Percentiles rank a stretch among this genome's conserved stretches.
phyloP scores from a whole-genome alignment of 30 jellyfish, hydroid and myxozoan species.

The Nemopilema nomurai region DNA sequence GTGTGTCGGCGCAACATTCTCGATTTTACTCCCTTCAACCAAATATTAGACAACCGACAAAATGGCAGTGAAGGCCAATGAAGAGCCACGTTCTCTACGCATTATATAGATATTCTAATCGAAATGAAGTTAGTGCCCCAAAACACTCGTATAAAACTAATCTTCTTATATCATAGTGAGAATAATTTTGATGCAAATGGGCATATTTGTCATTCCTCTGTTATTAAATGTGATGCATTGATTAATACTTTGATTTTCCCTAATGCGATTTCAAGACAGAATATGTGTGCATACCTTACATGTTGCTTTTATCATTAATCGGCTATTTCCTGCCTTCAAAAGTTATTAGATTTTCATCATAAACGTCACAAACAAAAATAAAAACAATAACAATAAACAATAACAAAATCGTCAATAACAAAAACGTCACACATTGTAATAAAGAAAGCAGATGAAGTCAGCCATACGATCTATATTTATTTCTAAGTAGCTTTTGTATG shows the following conservation, averaged over 20 bases:
- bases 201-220: neutral
- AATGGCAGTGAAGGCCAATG: too few relatives aligned
- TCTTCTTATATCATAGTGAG: neutral
- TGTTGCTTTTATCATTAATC: neutral
- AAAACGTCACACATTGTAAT: too few relatives aligned
- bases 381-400: neutral
- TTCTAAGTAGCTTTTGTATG: too few relatives aligned
- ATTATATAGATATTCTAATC: too few relatives aligned
- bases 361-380: neutral
- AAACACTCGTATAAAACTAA: neutral
- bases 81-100: too few relatives aligned
- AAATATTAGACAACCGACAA: too few relatives aligned
- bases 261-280: neutral
- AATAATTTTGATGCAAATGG: neutral
- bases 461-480: too few relatives aligned
- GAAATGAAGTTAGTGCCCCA: too few relatives aligned
- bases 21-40: too few relatives aligned
- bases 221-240: neutral
- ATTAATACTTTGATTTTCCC: neutral
- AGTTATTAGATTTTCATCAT: neutral
- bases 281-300: neutral
- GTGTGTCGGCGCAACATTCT: too few relatives aligned
- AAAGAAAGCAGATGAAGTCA: too few relatives aligned
- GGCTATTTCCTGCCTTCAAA: neutral
- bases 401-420: too few relatives aligned